These are phyloP conservation scores for Aricia artaxerxes DNA, from an alignment of 2,888 invertebrate species.

Conservation along the genomic window DNA sequence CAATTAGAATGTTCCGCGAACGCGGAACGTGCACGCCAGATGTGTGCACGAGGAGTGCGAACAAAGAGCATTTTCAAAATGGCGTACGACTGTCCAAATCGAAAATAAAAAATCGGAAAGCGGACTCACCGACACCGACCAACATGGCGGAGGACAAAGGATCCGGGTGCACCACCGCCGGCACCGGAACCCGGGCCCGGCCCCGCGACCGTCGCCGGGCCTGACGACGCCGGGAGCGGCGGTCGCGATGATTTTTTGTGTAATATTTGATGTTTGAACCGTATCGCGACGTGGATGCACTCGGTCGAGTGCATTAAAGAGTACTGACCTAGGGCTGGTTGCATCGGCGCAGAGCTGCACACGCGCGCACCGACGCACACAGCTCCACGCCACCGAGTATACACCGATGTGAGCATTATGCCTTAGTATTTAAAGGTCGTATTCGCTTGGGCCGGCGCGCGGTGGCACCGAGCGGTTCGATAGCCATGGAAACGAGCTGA, in stretches of 20 bases:
- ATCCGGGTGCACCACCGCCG: constrained; percentile 31
- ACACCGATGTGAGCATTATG: constrained; percentile 36
- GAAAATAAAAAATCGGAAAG: constrained; percentile 56
- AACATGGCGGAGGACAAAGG: constrained; percentile 61
- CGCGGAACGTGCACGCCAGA: constrained; percentile 36
- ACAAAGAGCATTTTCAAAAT: constrained; percentile 47
- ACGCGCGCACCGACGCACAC: constrained; percentile 44
- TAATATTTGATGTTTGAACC: constrained; percentile 45
- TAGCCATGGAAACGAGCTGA: constrained; percentile 44
- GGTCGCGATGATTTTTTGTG: constrained; percentile 35
- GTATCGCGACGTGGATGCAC: constrained; percentile 47
- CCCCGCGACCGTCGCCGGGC: constrained; percentile 35
- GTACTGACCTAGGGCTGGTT: constrained; percentile 56
- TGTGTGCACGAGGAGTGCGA: constrained; percentile 38
- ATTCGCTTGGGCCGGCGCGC: constrained; percentile 25
- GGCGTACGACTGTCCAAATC: constrained; percentile 42
- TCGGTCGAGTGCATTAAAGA: constrained; percentile 50
- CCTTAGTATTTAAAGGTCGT: neutral
- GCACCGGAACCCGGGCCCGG: constrained; percentile 35
- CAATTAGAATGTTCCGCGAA: constrained; percentile 24
- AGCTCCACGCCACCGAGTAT: constrained; percentile 24
- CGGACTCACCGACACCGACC: constrained; percentile 54
- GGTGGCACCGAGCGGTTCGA: constrained; percentile 41
- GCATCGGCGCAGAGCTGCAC: constrained; percentile 52
- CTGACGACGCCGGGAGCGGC: constrained; percentile 36